A percentile compares a stretch with the other conserved stretches of the same genome.
phyloP scores from a whole-genome alignment of 2,888 invertebrate species.

The Agrochola lota region DNA sequence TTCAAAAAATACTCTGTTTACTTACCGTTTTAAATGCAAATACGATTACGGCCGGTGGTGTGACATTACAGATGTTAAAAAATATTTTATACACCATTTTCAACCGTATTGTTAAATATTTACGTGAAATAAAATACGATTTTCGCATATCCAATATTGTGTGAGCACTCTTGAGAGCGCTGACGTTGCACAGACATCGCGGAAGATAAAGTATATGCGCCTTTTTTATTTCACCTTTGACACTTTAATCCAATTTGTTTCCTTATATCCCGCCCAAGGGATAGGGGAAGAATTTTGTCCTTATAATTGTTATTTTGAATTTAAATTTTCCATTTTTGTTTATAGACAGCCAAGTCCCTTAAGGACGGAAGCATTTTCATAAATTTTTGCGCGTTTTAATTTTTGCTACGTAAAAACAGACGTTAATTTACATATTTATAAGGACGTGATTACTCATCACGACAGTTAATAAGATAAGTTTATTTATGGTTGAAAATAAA shows the following conservation, averaged over 20 bases:
- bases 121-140: conserved; percentile 56
- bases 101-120: conserved; percentile 70
- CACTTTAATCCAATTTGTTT: conserved; percentile 91
- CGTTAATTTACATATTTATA: conserved; percentile 65
- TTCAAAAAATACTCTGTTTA: conserved; percentile 88
- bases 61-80: conserved; percentile 76
- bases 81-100: conserved; percentile 69
- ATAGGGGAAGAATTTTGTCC: conserved; percentile 84
- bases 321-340: conserved; percentile 80
- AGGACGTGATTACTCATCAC: conserved; percentile 58
- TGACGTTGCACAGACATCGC: conserved; percentile 86
- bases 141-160: conserved; percentile 64
- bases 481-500: conserved; percentile 45
- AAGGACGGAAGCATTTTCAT: conserved; percentile 63
- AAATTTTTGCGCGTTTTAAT: conserved; percentile 68
- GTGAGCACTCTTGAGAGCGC: conserved; percentile 63
- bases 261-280: conserved; percentile 86
- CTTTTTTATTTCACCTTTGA: conserved; percentile 90
- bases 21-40: conserved; percentile 89
- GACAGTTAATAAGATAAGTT: conserved; percentile 55
- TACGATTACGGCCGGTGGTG: conserved; percentile 80
- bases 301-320: conserved; percentile 89
- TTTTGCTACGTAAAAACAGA: conserved; percentile 53
- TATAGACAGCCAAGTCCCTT: conserved; percentile 67
- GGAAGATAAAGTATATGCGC: conserved; percentile 82